These are phyloP conservation scores for Iguana delicatissima DNA, from an alignment of 2,797 vertebrate species.

Conservation along the genomic window DNA sequence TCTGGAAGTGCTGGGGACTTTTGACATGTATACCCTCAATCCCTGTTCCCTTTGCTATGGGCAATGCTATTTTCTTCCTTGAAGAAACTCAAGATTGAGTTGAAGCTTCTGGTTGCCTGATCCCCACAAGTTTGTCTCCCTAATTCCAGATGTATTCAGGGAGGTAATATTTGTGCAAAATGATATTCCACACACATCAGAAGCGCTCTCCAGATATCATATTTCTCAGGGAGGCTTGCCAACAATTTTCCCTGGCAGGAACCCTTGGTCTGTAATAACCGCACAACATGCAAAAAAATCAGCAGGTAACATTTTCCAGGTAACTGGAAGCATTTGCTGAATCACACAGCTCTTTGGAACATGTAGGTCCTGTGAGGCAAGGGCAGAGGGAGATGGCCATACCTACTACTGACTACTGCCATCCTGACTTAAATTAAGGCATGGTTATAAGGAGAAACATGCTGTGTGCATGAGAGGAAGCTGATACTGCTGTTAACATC, in stretches of 20 bases:
- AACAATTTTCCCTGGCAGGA: background rate
- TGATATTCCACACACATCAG: background rate
- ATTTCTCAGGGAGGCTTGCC: background rate
- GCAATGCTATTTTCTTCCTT: background rate
- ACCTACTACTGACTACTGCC: background rate
- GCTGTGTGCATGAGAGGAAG: background rate
- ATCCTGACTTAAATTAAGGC: constrained; percentile 9
- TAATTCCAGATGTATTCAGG: background rate
- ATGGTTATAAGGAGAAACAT: background rate
- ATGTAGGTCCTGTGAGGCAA: background rate
- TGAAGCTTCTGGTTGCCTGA: background rate
- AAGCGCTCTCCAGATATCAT: background rate
- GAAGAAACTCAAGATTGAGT: background rate
- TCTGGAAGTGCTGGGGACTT: background rate
- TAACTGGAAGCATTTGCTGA: background rate
- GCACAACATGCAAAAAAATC: background rate
- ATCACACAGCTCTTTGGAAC: background rate
- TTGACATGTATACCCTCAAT: background rate
- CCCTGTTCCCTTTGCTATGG: background rate
- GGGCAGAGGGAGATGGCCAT: too few relatives aligned
- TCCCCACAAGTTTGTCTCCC: background rate
- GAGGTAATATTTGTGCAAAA: background rate
- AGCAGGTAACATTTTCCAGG: background rate
- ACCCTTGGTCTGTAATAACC: background rate
- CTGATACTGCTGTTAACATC: background rate